Percentiles rank a stretch among this genome's conserved stretches.
These are phyloP conservation scores for Corapipo altera DNA, from an alignment of 2,113 vertebrate species.

Conservation along the genomic window DNA sequence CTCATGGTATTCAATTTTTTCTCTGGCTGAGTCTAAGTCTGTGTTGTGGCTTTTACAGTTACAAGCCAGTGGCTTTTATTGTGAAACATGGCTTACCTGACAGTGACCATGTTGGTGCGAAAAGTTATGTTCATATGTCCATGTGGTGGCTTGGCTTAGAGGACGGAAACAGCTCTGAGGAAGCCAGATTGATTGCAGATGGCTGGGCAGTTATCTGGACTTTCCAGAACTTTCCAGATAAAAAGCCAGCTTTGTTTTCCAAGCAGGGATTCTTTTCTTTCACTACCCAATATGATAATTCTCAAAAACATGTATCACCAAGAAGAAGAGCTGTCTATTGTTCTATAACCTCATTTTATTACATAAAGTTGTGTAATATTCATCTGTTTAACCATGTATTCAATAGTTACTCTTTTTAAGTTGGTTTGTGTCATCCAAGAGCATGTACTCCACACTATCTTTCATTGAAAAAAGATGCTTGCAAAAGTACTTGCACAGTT, in stretches of 20 bases:
- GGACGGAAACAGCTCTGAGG: not conserved
- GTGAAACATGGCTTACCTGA: not conserved
- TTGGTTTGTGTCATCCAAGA: not conserved
- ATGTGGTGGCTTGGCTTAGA: not conserved
- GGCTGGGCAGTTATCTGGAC: not conserved
- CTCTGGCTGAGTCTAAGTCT: not conserved
- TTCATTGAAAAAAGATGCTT: not conserved
- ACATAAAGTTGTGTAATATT: not conserved
- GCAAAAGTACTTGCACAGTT: constrained; percentile 23
- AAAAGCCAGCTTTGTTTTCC: not conserved
- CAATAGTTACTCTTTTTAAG: not conserved
- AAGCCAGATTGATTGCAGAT: not conserved
- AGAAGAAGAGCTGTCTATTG: not conserved
- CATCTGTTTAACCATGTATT: not conserved
- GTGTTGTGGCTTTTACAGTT: not conserved
- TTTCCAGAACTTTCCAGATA: not conserved
- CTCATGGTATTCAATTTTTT: not conserved
- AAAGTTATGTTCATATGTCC: not conserved
- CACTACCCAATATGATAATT: not conserved
- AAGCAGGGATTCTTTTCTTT: not conserved
- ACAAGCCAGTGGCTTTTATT: not conserved
- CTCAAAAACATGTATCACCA: not conserved
- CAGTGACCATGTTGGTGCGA: not conserved
- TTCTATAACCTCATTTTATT: not conserved
- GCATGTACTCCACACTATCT: not conserved